These are phyloP conservation scores for Oryctolagus cuniculus DNA, from an alignment of 2,113 vertebrate genomes.

Conservation along the genomic window mOryCun1.1 NC_091444.1:26676501-26677000, in stretches of 20 bases:
- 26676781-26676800: constrained; percentile 64
- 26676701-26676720: not conserved
- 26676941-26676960: not conserved
- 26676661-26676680: not conserved
- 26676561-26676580: not conserved
- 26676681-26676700: not conserved
- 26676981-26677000: not conserved
- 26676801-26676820: constrained; percentile 63
- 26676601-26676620: not conserved
- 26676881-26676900: constrained; percentile 48
- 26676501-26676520: not conserved
- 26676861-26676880: constrained; percentile 54
- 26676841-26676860: not conserved
- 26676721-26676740: not conserved
- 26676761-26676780: constrained; percentile 52
- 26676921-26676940: not conserved
- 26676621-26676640: not conserved
- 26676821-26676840: constrained; percentile 38
- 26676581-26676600: too few relatives aligned
- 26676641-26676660: too few relatives aligned
- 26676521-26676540: not conserved
- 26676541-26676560: not conserved
- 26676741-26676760: not conserved
- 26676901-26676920: not conserved
- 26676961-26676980: not conserved